Conservation (phyloP, 2,113 vertebrate species). For the Sturnus vulgaris region DNA sequence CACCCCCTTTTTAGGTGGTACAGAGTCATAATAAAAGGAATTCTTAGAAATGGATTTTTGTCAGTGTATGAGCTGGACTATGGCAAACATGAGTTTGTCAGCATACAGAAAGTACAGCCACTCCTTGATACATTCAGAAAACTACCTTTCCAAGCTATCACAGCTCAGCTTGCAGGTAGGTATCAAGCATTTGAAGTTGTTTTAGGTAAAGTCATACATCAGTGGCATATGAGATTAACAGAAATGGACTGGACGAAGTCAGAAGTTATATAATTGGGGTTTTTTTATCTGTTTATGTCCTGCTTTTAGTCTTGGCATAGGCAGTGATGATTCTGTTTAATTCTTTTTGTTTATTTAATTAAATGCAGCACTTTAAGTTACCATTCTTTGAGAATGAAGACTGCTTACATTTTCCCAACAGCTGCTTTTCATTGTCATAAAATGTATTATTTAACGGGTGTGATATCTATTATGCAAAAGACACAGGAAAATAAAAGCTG, state of each 20-base stretch:
- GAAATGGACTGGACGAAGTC: neutral
- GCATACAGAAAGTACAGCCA: conserved; percentile 73
- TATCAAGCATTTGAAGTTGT: neutral
- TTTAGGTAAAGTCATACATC: neutral
- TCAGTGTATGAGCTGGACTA: conserved; percentile 91
- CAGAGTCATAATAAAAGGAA: conserved; percentile 86
- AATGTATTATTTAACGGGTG: neutral
- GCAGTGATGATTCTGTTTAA: neutral
- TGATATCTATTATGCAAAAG: neutral
- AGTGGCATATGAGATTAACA: neutral
- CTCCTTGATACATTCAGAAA: conserved; percentile 83
- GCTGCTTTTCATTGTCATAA: neutral
- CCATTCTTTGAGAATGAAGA: neutral
- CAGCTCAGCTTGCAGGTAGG: conserved; percentile 89
- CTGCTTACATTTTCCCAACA: neutral
- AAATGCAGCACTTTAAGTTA: neutral
- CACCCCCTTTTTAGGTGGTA: conserved; percentile 80
- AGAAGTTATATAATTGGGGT: neutral
- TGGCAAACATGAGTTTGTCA: conserved; percentile 88
- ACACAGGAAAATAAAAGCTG: neutral
- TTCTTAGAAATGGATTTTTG: conserved; percentile 83
- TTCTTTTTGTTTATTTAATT: neutral
- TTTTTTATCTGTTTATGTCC: neutral
- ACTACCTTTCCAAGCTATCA: conserved; percentile 89
- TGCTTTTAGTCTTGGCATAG: neutral